phyloP scores from a whole-genome alignment of 1,140 invertebrate species.

The Bathynomus jamesi region DNA sequence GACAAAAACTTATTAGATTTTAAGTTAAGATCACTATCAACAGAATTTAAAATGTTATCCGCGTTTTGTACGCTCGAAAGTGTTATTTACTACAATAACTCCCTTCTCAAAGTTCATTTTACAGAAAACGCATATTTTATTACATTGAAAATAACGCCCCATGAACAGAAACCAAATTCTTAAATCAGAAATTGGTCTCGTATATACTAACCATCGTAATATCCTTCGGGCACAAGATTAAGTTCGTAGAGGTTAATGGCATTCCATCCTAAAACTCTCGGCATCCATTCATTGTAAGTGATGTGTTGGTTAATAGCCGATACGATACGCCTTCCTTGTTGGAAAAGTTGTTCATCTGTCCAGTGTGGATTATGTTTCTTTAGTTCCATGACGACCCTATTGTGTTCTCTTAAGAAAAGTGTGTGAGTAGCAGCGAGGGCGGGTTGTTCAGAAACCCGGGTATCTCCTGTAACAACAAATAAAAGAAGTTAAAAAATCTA shows the following conservation, averaged over 20 bases:
- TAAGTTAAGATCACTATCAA: no score
- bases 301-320: constrained; percentile 57
- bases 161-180: no score
- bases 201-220: constrained; percentile 47
- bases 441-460: constrained; percentile 56
- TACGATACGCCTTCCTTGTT: constrained; percentile 49
- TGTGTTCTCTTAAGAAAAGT: constrained; percentile 52
- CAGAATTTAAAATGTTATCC: no score
- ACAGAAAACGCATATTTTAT: no score
- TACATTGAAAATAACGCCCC: no score
- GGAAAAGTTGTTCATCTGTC: constrained; percentile 52
- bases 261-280: constrained; percentile 50
- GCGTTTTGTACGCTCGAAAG: no score
- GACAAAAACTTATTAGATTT: no score
- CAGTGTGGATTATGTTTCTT: constrained; percentile 51
- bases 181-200: no score
- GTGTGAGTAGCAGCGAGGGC: constrained; percentile 56
- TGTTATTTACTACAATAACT: no score
- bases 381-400: constrained; percentile 48
- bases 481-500: background rate
- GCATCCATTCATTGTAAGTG: constrained; percentile 56
- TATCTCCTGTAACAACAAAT: constrained; percentile 49
- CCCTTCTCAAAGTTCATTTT: no score
- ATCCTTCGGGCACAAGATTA: constrained; percentile 48
- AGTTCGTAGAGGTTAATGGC: constrained; percentile 43